Conservation (phyloP, 1,140 invertebrate species). For the Drosophila pectinifera region DNA sequence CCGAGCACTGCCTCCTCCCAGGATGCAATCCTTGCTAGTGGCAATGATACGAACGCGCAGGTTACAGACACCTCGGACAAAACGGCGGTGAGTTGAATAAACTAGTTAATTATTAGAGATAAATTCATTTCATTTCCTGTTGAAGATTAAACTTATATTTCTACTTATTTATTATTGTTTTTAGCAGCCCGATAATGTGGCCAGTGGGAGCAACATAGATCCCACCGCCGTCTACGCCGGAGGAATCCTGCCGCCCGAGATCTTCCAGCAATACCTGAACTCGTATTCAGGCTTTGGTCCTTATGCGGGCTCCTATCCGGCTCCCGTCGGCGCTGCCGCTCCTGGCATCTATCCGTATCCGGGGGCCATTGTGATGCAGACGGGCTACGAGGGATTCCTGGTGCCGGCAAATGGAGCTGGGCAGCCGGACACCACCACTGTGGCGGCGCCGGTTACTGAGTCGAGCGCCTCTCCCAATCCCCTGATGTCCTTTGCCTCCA, state of each 20-base stretch:
- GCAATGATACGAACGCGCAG: constrained; percentile 29
- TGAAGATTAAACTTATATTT: background rate
- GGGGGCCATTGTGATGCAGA: constrained; percentile 75
- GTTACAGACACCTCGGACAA: constrained; percentile 20
- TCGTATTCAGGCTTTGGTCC: constrained; percentile 73
- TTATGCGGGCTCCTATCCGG: constrained; percentile 52
- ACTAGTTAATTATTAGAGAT: background rate
- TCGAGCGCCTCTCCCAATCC: constrained; percentile 34
- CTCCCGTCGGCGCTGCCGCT: constrained; percentile 47
- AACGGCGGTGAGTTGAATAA: constrained; percentile 36
- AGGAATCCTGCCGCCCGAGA: constrained; percentile 72
- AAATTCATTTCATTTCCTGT: background rate
- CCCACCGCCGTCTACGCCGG: constrained; percentile 68
- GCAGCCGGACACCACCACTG: constrained; percentile 36
- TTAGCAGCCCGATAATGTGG: constrained; percentile 57
- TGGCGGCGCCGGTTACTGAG: constrained; percentile 17
- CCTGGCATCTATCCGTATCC: constrained; percentile 70
- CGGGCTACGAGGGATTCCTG: constrained; percentile 84
- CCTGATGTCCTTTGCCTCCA: constrained; percentile 51
- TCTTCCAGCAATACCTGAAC: constrained; percentile 80
- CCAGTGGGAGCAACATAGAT: constrained; percentile 64
- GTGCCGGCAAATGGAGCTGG: constrained; percentile 52
- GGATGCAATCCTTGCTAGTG: constrained; percentile 1
- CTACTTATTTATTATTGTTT: background rate
- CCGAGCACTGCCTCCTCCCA: background rate